A percentile compares a stretch with the other conserved stretches of the same genome.
phyloP scores from a whole-genome alignment of 1,140 invertebrate species.

The Zaprionus kolodkinae region DNA sequence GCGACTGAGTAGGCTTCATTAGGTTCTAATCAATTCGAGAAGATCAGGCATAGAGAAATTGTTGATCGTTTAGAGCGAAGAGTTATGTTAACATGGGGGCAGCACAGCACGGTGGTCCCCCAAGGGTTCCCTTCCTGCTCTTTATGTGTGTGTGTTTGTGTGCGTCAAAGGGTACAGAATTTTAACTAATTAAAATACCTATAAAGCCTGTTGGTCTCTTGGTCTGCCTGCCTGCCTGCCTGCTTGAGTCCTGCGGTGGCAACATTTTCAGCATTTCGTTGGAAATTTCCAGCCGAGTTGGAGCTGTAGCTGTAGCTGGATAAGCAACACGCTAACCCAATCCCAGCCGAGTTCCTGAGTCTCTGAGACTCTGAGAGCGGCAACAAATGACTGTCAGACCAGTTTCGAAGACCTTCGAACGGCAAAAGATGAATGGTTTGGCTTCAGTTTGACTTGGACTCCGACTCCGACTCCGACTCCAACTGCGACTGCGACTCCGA shows the following conservation, averaged over 20 bases:
- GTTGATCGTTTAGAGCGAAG: conserved; percentile 52
- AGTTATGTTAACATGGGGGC: conserved; percentile 50
- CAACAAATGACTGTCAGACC: conserved; percentile 55
- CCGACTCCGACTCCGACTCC: background rate
- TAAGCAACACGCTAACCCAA: conserved; percentile 77
- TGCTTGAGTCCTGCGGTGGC: conserved; percentile 69
- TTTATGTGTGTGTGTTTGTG: conserved; percentile 1
- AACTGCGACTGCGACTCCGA: background rate
- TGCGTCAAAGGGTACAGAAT: conserved; percentile 39
- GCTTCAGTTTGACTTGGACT: conserved; percentile 7
- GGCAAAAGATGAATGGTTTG: conserved; percentile 79
- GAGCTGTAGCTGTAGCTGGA: conserved; percentile 51
- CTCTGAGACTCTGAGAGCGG: conserved; percentile 26
- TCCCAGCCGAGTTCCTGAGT: conserved; percentile 42
- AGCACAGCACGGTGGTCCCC: conserved; percentile 35
- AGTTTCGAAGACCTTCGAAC: conserved; percentile 62
- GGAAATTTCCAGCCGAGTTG: conserved; percentile 66
- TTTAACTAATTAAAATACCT: conserved; percentile 80
- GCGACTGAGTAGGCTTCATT: conserved; percentile 77
- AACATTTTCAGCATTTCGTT: conserved; percentile 70
- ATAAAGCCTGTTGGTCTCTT: conserved; percentile 48
- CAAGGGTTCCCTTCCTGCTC: conserved; percentile 55
- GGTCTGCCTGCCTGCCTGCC: conserved; percentile 29
- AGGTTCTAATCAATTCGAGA: conserved; percentile 66
- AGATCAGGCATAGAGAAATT: conserved; percentile 38